Conservation (phyloP, 2,113 vertebrate species). For the Forbesichthys agassizii region DNA sequence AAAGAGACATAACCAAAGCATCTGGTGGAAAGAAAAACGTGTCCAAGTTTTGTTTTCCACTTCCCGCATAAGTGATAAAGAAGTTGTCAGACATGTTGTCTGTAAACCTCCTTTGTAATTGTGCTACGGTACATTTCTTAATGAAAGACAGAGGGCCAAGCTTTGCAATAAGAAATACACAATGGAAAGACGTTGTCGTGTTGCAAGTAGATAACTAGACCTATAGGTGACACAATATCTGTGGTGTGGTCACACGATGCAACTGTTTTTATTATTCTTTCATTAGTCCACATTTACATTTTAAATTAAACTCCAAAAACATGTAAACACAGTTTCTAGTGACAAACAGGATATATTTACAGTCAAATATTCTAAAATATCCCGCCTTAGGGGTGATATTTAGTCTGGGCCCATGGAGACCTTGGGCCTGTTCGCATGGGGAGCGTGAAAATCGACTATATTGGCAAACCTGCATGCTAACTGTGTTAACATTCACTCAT, state of each 20-base stretch:
- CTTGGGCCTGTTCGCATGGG: too few relatives aligned
- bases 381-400: too few relatives aligned
- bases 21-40: conserved; percentile 36
- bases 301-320: too few relatives aligned
- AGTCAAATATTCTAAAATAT: too few relatives aligned
- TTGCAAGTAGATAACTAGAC: not conserved
- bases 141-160: conserved; percentile 25
- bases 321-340: too few relatives aligned
- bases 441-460: too few relatives aligned
- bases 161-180: conserved; percentile 1
- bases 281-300: too few relatives aligned
- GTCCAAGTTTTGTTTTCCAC: conserved; percentile 40
- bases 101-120: not conserved
- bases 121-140: conserved; percentile 1
- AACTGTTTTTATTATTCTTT: not conserved
- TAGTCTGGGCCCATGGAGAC: too few relatives aligned
- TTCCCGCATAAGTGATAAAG: conserved; percentile 15
- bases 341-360: too few relatives aligned
- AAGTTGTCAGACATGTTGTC: conserved; percentile 32
- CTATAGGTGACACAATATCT: too few relatives aligned
- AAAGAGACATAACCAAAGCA: conserved; percentile 51
- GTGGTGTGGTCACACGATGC: not conserved
- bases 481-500: conserved; percentile 14
- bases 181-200: conserved; percentile 11
- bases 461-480: too few relatives aligned